Base-by-base conservation (phyloP, 2,797 vertebrate genomes). In the Fistularia commersonii region DNA sequence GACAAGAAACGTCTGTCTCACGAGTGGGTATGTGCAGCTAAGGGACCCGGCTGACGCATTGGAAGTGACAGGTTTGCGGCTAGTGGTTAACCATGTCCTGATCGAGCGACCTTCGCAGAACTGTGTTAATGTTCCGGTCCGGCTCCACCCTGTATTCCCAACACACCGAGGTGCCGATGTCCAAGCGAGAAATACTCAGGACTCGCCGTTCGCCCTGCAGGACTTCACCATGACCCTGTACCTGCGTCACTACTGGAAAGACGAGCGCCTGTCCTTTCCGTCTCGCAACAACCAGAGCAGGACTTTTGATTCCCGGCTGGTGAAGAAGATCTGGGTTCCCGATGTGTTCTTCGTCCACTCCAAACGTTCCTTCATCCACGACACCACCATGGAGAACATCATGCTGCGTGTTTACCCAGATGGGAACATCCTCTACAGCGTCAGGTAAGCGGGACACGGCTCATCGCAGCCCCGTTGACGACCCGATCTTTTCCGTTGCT, bases 201-300 rank as follows among this genome's bases (percentile, higher is more conserved):
- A 35, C 12, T 6, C 1, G 8, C 7, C 14, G 32, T 9, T 11
- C 10, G 41, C 3, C 8, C 10, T 49, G 2, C 61, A 96, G 93
- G 93, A 95, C 79, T 96, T 97, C 78, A 95, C 93, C 34, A 95
- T 95, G 92, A 96, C 94, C 51, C 88, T 97, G 10, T 95, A 95
- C 70, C 91, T 97, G 81, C 90, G 92, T 39, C 93, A 97, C 85
- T 95, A 95, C 80, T 98, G 93, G 95, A 95, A 95, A 65, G 94
- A 97, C 41, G 93, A 95, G 77, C 90, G 94, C 0, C 90, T 96
- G 59, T 88, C 93, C 1, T 97, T 96, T 71, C 91, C 64, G 2
- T 95, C 94, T 12, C 85, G 77, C 8, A 93, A 73, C 83, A 96
- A 96, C 71, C 89, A 80, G 87, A 98, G 94, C 43, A 85, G 94